These are phyloP conservation scores for Ctenopoma multispine DNA, from an alignment of 2,797 vertebrate species.

Conservation along the genomic window DNA sequence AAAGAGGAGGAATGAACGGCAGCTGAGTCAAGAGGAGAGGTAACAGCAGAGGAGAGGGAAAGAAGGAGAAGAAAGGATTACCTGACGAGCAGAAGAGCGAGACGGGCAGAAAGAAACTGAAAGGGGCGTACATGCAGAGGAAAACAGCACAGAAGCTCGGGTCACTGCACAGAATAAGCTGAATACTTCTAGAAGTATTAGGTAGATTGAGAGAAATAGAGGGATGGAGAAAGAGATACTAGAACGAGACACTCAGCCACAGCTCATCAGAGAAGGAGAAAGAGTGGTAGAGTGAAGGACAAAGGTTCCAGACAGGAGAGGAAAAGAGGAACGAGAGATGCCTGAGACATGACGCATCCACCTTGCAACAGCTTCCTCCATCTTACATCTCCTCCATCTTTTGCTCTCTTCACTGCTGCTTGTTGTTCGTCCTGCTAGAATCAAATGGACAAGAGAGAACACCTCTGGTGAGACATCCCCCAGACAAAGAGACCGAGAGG, in stretches of 20 bases:
- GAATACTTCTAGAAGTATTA: slow-evolving; percentile 17
- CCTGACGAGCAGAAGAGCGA: slow-evolving; percentile 49
- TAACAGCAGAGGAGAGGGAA: slow-evolving; percentile 44
- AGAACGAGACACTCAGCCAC: slow-evolving; percentile 36
- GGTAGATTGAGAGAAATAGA: slow-evolving; percentile 22
- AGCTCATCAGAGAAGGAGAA: slow-evolving; percentile 30
- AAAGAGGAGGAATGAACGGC: slow-evolving; percentile 65
- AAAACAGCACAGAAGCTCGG: slow-evolving; percentile 24
- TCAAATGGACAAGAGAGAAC: slow-evolving; percentile 35
- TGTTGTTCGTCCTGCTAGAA: slow-evolving; percentile 37
- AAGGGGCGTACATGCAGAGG: slow-evolving; percentile 4
- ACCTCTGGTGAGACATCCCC: slow-evolving; percentile 36
- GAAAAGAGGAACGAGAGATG: slow-evolving; percentile 35
- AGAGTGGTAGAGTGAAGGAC: slow-evolving; percentile 57
- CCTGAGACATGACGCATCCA: slow-evolving; percentile 69
- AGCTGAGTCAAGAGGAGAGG: slow-evolving; percentile 60
- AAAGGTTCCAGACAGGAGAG: slow-evolving; percentile 40
- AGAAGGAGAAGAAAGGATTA: slow-evolving; percentile 37
- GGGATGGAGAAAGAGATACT: slow-evolving; percentile 63
- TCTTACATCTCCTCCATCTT: slow-evolving; percentile 78
- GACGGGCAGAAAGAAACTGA: slow-evolving; percentile 13
- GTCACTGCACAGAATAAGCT: slow-evolving; percentile 36
- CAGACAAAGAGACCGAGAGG: slow-evolving; percentile 31
- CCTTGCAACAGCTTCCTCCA: slow-evolving; percentile 77
- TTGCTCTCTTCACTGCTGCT: slow-evolving; percentile 25